Base-by-base conservation (phyloP, 2,888 invertebrate species). In the Platycheirus albimanus region DNA sequence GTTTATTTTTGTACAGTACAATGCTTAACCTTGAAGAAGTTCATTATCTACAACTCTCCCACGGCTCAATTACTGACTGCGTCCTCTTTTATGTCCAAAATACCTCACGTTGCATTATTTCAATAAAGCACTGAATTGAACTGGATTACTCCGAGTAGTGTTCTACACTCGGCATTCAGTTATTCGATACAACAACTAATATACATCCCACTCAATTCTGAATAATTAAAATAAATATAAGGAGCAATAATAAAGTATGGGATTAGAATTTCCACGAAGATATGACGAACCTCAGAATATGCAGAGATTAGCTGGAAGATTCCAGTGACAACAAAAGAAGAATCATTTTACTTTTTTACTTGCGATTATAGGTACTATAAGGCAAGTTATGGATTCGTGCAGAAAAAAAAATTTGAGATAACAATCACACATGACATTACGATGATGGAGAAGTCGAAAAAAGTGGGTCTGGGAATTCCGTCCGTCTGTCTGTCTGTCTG, bases 251-350 rank as follows among this genome's bases (percentile, higher is more conserved):
- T 43, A 4, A 15, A 20, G 6, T 3, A 47, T 47, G 64, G 41
- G 67, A 67, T 67, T 75, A 51, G 49, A 58, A 61, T 75, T 61
- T 61, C 75, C 15, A 8, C 24, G 43, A 61, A 67, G 51, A n/a
- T 15, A 33, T 38, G 20, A 54, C 20, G 43, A 61, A 47, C 58
- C 38, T 54, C 24, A 24, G 28, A 41, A 11, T 17, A 38, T 38
- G 20, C 30, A 33, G 15, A 58, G n/a, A 17, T n/a, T 17, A 43
- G 13, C 38, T 64, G 24, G 11, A 36, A 47, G 10, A 52, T 66
- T 52, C 49, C 33, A 67, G 38, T 79, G 72, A 74, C 79, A 67
- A 67, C 72, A 72, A 54, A 47, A 20, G 74, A 67, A 33, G 74
- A 67, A 33, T 69, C 76, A 30, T 41, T n/a, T 71, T 79, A 67